Evolutionary conservation across 2,113 vertebrate genomes (phyloP).

Genomic region (Heterotis niloticus): DNA sequence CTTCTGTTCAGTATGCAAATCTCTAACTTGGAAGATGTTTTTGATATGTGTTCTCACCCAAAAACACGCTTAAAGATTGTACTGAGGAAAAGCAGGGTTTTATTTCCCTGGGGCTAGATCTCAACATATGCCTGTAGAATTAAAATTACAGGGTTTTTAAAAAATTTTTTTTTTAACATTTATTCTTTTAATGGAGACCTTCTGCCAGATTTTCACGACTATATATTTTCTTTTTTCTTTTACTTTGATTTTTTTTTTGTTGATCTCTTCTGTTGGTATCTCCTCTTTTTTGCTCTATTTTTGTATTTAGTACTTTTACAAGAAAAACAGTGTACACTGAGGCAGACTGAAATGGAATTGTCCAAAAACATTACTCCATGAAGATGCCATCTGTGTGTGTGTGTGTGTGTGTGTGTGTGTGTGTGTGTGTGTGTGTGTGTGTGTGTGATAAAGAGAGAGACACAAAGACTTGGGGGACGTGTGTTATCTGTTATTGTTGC

Average conservation of each 20-base stretch:
- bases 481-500: constrained; percentile 28
- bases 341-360: not conserved
- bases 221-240: not conserved
- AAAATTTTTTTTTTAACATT: not conserved
- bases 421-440: not conserved
- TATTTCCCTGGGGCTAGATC: not conserved
- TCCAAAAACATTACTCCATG: not conserved
- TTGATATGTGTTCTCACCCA: too few species aligned
- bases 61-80: too few species aligned
- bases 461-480: not conserved
- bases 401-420: constrained; percentile 12
- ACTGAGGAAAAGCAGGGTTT: not conserved
- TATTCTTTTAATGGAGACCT: not conserved
- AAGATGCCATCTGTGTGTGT: constrained; percentile 10
- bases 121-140: not conserved
- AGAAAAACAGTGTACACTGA: not conserved
- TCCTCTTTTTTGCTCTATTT: not conserved
- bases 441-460: not conserved
- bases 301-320: not conserved
- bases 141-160: too few species aligned
- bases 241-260: not conserved
- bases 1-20: not conserved
- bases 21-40: not conserved
- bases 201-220: not conserved
- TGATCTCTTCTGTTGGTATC: not conserved